Evolutionary conservation across 2,888 invertebrate genomes (phyloP).

Genomic region (Drosophila glabriapex): DNA sequence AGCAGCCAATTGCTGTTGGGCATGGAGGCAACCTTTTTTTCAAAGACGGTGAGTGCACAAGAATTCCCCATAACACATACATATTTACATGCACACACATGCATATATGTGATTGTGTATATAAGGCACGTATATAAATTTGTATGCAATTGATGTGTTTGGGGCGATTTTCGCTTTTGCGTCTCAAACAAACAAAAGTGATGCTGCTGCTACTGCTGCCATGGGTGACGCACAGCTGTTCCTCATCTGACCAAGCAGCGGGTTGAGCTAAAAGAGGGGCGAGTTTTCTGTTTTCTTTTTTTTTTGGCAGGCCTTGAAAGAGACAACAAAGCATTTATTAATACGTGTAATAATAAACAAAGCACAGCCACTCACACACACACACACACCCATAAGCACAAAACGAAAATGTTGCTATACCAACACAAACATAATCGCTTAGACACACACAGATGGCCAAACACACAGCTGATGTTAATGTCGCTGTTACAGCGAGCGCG

Average conservation of each 20-base stretch:
- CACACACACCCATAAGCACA: constrained; percentile 43
- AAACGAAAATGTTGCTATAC: constrained; percentile 52
- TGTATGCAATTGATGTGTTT: constrained; percentile 19
- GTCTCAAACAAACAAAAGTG: constrained; percentile 60
- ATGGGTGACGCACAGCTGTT: constrained; percentile 68
- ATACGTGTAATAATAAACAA: constrained; percentile 66
- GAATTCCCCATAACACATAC: constrained; percentile 1
- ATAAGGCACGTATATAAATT: constrained; percentile 2
- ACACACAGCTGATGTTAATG: constrained; percentile 56
- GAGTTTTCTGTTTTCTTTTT: constrained; percentile 15
- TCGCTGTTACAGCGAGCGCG: constrained; percentile 26
- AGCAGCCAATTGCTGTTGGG: constrained; percentile 87
- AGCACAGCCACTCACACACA: constrained; percentile 35
- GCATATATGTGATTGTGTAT: constrained; percentile 2
- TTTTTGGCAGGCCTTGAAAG: constrained; percentile 63
- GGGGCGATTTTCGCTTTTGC: constrained; percentile 60
- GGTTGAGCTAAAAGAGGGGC: constrained; percentile 3
- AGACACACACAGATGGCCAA: constrained; percentile 17
- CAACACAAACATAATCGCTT: constrained; percentile 20
- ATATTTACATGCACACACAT: constrained; percentile 7
- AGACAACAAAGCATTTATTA: constrained; percentile 67
- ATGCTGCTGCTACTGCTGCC: constrained; percentile 28
- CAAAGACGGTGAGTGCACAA: constrained; percentile 84
- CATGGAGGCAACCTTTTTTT: constrained; percentile 87
- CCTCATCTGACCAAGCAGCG: constrained; percentile 15